Conservation (phyloP, 2,888 invertebrate species). For the Drosophila kanekoi region DNA sequence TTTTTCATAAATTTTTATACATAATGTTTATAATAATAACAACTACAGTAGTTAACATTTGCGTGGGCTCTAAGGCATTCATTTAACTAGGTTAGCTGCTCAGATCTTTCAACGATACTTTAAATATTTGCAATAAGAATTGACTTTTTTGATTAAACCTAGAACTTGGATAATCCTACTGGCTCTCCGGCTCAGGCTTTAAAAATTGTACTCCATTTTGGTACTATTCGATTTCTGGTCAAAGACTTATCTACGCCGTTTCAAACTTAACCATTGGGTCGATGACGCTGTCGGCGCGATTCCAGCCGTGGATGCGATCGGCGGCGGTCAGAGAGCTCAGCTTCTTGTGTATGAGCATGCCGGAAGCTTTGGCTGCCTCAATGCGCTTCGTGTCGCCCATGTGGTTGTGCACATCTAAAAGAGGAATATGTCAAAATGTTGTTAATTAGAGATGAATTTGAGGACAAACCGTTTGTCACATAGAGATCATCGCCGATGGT, state of each 20-base stretch:
- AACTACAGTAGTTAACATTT: constrained; percentile 3
- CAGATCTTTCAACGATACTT: not conserved
- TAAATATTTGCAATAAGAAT: constrained; percentile 11
- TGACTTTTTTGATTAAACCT: constrained; percentile 3
- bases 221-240: constrained; percentile 14
- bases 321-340: constrained; percentile 78
- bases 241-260: constrained; percentile 8
- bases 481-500: constrained; percentile 84
- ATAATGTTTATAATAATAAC: not conserved
- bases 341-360: constrained; percentile 82
- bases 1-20: constrained; percentile 1
- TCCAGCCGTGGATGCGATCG: constrained; percentile 59
- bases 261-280: constrained; percentile 38
- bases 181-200: not conserved
- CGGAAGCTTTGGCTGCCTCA: constrained; percentile 79
- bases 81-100: not conserved
- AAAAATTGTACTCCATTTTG: constrained; percentile 16
- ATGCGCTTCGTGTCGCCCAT: constrained; percentile 82
- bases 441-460: too few species aligned
- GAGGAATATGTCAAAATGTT: not conserved
- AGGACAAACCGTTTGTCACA: constrained; percentile 83
- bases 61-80: not conserved
- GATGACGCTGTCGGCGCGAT: constrained; percentile 30
- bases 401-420: constrained; percentile 84
- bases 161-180: constrained; percentile 4